Percentiles rank a stretch among this genome's conserved stretches.
phyloP scores from a whole-genome alignment of 2,797 vertebrate species.

The Coracias cyanogaster region DNA sequence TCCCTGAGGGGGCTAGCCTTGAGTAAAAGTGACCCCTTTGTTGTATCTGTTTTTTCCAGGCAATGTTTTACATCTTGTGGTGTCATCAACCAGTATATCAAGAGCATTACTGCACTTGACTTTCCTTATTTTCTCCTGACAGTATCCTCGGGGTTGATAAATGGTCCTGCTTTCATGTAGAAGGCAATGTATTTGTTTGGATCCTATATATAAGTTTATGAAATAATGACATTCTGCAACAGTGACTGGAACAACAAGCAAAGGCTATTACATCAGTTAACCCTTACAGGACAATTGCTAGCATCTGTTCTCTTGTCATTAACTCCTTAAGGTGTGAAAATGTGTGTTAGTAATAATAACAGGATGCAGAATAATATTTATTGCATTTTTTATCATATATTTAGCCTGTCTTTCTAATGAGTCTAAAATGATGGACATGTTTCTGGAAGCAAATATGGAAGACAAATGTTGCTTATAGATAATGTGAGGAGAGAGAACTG shows the following conservation, averaged over 20 bases:
- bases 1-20: background rate
- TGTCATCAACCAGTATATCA: conserved; percentile 64
- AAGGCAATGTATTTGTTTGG: conserved; percentile 71
- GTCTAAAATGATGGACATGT: rapidly evolving
- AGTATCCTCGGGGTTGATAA: conserved; percentile 75
- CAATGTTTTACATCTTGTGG: conserved; percentile 65
- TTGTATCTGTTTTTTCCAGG: conserved; percentile 2
- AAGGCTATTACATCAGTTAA: conserved; percentile 23
- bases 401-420: background rate
- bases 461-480: background rate
- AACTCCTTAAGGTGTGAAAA: background rate
- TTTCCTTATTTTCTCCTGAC: conserved; percentile 75
- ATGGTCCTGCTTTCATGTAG: conserved; percentile 46
- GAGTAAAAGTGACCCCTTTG: background rate
- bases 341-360: background rate
- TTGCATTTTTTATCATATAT: background rate
- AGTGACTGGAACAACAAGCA: conserved; percentile 47
- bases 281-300: background rate
- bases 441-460: background rate
- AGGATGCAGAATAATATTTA: background rate
- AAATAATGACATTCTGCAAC: conserved; percentile 56
- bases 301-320: background rate
- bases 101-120: conserved; percentile 56
- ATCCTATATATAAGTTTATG: conserved; percentile 61
- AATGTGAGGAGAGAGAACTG: background rate